Base-by-base conservation (phyloP, 2,113 vertebrate genomes). In the Seriola dumerili region DNA sequence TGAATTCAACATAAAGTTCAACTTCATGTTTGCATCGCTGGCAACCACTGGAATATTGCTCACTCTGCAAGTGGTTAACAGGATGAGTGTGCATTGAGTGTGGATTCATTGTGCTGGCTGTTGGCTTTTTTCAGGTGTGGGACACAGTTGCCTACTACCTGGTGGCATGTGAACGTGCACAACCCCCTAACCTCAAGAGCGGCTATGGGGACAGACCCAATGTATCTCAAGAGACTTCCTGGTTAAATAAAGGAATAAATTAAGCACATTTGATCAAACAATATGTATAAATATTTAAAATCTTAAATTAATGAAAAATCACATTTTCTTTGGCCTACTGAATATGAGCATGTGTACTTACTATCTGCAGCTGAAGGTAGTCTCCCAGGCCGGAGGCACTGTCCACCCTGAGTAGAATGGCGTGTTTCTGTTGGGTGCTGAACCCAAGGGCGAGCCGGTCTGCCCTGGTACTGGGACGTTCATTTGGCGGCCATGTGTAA, bases 401-500 rank as follows among this genome's bases (percentile, higher is more conserved):
- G 96, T 99, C 98, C 94, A 99, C 98, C 54, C 98, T 93, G 34
- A 99, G 97, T 93, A 99, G 92, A 25, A 98, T 94, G 3, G 98
- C 98, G 75, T 99, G 97, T 85, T 99, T 99, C 83, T 98, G 97
- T 88, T 98, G 97, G 32, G 97, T 99, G 91, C 98, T 99, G 94
- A 99, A 99, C 58, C 98, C 98, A 81, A 99, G 96, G 16, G 98
- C 98, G 83, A 99, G 96, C 69, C 98, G 96, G 96, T 99, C 98
- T 0, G 98, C 98, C 44, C 98, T 95, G 8, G 98, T 99, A 92
- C 98, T 99, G n/a, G 98, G 98, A 73, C 98, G 95, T 88, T 99
- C 98, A 46, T 99, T 99, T 32, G 98, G 98, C 78, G 98, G 98
- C 98, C 98, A 99, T 0, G 97, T 99, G 93, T 99, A 99, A 16